These are phyloP conservation scores for Diplodus sargus DNA, from an alignment of 2,797 vertebrate species.

Conservation along the genomic window DNA sequence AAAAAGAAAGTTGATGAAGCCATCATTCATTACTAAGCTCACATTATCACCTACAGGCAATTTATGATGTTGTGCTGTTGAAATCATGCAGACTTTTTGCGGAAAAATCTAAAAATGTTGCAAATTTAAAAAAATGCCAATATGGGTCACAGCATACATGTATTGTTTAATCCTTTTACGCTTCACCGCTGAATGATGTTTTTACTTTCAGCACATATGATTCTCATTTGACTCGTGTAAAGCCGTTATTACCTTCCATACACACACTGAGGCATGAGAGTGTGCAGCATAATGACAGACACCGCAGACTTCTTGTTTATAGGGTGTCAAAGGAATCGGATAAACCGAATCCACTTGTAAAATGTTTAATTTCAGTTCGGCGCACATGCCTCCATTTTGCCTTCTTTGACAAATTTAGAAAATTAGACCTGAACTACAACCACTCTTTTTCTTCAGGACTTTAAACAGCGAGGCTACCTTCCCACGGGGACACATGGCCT, in stretches of 20 bases:
- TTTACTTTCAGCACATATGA: conserved; percentile 56
- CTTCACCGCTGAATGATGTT: conserved; percentile 15
- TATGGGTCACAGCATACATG: background rate
- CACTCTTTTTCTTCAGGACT: conserved; percentile 18
- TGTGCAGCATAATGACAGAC: conserved; percentile 67
- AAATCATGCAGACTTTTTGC: background rate
- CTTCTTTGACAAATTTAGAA: conserved; percentile 46
- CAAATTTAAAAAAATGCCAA: background rate
- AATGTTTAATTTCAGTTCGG: conserved; percentile 56
- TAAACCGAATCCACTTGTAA: conserved; percentile 51
- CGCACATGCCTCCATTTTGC: conserved; percentile 23
- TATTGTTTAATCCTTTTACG: background rate
- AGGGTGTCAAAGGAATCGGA: conserved; percentile 60
- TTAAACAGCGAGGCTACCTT: conserved; percentile 10
- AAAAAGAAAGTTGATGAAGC: background rate
- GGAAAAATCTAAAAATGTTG: background rate
- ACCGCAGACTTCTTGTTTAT: conserved; percentile 61
- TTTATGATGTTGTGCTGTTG: conserved; percentile 9
- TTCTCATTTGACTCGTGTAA: conserved; percentile 59
- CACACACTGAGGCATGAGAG: conserved; percentile 39
- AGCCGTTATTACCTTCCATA: conserved; percentile 57
- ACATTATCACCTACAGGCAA: background rate
- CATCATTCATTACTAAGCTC: background rate
- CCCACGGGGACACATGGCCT: background rate
- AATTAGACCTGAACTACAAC: conserved; percentile 24